Base-by-base conservation (phyloP, 2,888 invertebrate genomes). In the Nephrotoma appendiculata region DNA sequence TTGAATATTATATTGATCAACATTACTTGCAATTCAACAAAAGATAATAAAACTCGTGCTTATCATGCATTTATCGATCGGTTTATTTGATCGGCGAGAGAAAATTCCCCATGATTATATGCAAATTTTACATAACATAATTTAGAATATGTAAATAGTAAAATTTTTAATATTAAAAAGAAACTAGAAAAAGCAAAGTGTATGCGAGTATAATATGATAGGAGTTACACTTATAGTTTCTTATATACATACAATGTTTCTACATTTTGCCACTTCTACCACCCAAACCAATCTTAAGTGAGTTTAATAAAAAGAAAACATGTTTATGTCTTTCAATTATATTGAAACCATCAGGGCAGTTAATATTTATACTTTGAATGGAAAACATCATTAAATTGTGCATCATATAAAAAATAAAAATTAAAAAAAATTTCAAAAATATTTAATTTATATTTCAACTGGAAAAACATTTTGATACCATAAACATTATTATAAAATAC, bases 341-440 rank as follows among this genome's bases (percentile, higher is more conserved):
- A 71, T 71, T 71, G 71, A 71, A 71, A 71, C 71, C 31, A 71
- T 71, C 71, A 71, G 71, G 85, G 44, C 85, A 85, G 85, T 85
- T 44, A 44, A 85, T 44, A 44, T 11, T 45, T 44, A 85, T 85
- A 44, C 85, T 85, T 85, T 44, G 19, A 43, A 9, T 19, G 19
- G 85, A 85, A 85, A 85, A 85, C 85, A 85, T 45, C 85, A 71
- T 31, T 31, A 31, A 71, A 31, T 31, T 31, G 31, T 31, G 19
- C 71, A 71, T 71, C 31, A 71, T 31, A 71, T 71, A 71, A 71
- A 52, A 9, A 6, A 31, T 71, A 31, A 7, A 71, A 52, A 71
- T 31, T 2, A 31, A 57, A 57, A 57, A 57, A 52, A n/a, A 52
- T 19, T 19, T 6, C 31, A 31, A 31, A 31, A 31, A 11, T 71